These are phyloP conservation scores for Xiphorhynchus erythropygius DNA, from an alignment of 2,797 vertebrate genomes.

Conservation along the genomic window DNA sequence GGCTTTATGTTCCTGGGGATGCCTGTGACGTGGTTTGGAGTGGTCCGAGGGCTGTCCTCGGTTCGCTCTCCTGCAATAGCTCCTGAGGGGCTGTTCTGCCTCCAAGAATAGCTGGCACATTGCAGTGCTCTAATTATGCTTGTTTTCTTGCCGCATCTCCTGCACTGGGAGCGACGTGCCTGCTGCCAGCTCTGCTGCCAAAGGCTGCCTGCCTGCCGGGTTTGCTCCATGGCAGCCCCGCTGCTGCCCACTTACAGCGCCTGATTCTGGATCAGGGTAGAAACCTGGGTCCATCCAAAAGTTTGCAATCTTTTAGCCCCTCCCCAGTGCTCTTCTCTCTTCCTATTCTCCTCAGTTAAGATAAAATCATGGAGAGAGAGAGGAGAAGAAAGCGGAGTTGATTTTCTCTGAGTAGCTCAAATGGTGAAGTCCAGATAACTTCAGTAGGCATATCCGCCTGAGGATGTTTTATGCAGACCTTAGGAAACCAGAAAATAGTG, in stretches of 20 bases:
- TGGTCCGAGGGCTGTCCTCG: background rate
- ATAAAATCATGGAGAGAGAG: background rate
- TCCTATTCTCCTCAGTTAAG: background rate
- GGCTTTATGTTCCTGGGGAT: conserved; percentile 4
- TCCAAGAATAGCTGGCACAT: conserved; percentile 51
- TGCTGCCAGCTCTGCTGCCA: background rate
- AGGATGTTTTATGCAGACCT: background rate
- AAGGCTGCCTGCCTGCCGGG: background rate
- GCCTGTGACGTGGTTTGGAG: background rate
- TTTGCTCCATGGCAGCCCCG: fast-evolving
- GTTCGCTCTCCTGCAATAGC: background rate
- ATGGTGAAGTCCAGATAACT: background rate
- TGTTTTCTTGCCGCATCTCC: background rate
- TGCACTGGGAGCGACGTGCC: background rate
- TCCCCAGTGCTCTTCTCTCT: background rate
- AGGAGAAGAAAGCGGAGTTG: background rate
- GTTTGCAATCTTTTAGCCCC: background rate
- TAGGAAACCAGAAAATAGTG: background rate
- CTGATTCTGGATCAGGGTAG: fast-evolving
- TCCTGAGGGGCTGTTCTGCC: conserved; percentile 42
- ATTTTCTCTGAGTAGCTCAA: conserved; percentile 34
- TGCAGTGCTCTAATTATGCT: conserved; percentile 8
- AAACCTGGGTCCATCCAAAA: background rate
- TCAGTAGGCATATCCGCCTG: background rate
- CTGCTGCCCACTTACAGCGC: background rate